Evolutionary conservation across 2,113 vertebrate genomes (phyloP).

Genomic region (Eolophus roseicapilla): DNA sequence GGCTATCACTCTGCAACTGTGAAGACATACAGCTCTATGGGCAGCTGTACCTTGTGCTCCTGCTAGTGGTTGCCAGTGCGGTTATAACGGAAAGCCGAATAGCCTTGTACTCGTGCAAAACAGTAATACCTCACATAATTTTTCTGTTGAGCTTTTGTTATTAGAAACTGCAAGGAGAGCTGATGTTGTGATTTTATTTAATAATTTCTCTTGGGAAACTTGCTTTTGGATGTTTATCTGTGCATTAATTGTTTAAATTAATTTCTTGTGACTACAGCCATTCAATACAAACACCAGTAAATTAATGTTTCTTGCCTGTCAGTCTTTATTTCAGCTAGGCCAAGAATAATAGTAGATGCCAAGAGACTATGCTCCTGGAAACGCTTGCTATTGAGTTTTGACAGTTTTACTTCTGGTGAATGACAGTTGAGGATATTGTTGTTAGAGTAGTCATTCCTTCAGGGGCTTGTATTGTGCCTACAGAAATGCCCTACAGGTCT

Average conservation of each 20-base stretch:
- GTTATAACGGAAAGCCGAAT: neutral
- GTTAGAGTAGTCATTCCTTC: constrained; percentile 49
- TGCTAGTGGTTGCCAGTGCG: rapidly evolving
- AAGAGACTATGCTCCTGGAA: neutral
- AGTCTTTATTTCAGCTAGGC: constrained; percentile 13
- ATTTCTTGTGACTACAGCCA: neutral
- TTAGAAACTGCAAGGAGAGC: neutral
- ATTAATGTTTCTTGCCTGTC: constrained; percentile 2
- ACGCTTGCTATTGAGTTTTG: constrained; percentile 16
- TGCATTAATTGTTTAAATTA: constrained; percentile 4
- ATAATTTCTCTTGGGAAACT: neutral
- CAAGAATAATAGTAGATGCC: neutral
- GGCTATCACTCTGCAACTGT: neutral
- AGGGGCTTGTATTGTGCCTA: constrained; percentile 41
- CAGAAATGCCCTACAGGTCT: constrained; percentile 37
- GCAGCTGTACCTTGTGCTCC: neutral
- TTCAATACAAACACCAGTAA: neutral
- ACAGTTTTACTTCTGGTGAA: constrained; percentile 14
- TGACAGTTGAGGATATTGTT: constrained; percentile 41
- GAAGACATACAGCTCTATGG: neutral
- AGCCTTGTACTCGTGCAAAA: neutral
- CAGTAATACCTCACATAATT: neutral
- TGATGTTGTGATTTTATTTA: neutral
- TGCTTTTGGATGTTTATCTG: neutral
- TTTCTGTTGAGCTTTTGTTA: neutral